Conservation (phyloP, 2,113 vertebrate genomes). For the Cryptomyrus ogoouensis region DNA sequence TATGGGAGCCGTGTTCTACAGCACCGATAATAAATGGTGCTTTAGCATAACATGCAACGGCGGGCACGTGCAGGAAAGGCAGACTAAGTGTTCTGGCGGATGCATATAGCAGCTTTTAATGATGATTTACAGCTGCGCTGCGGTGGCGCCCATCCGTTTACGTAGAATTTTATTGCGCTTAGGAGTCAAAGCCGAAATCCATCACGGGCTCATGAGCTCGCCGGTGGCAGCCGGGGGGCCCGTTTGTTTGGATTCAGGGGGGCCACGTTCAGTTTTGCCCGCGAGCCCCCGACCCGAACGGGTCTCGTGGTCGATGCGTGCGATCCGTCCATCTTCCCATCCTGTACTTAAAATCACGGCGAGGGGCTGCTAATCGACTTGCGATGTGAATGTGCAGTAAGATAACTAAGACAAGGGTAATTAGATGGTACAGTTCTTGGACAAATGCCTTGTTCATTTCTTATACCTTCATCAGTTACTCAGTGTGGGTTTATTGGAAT, state of each 20-base stretch:
- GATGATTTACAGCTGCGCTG: constrained; percentile 44
- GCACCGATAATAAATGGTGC: constrained; percentile 41
- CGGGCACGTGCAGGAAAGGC: constrained; percentile 30
- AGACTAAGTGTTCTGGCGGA: constrained; percentile 27
- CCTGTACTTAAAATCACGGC: background rate
- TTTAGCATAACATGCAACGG: constrained; percentile 35
- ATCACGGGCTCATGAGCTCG: background rate
- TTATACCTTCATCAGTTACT: background rate
- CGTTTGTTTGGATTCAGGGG: background rate
- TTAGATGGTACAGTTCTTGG: background rate
- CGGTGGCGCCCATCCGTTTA: background rate
- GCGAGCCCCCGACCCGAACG: background rate
- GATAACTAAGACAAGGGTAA: background rate
- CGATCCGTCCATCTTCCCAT: background rate
- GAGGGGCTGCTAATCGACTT: background rate
- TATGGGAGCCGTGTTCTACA: constrained; percentile 41
- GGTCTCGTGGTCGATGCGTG: background rate
- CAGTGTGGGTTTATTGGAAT: background rate
- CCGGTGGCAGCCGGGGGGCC: background rate
- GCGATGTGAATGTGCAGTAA: background rate
- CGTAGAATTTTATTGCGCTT: constrained; percentile 39
- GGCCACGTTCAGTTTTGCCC: background rate
- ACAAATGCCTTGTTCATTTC: background rate
- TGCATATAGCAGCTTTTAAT: constrained; percentile 39
- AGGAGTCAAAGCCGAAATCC: constrained; percentile 23